Evolutionary conservation across 2,797 vertebrate species (phyloP), one percentile per base, ranked within the genome.

Genomic region (Carapus acus): DNA sequence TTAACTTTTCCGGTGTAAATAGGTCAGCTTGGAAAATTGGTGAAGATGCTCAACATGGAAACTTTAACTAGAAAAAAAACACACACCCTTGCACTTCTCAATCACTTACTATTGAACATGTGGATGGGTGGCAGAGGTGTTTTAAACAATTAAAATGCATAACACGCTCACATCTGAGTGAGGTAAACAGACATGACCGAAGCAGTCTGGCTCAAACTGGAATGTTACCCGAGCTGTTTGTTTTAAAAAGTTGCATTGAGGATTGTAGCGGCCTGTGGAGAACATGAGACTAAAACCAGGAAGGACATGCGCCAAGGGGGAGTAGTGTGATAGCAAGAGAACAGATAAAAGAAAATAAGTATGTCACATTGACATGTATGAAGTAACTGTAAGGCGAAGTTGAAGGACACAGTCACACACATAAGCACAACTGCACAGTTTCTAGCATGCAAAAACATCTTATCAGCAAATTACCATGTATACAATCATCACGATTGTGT

Each of bases 1-100:
- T 65, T 58, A 52, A 69, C 74, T 49, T 40, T 65, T 64, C 54
- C 51, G 55, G 61, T 63, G 34, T 58, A 56, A 79, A 83, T 54
- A 43, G 69, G 36, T 66, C 63, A 18, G 76, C 73, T 51, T 21
- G 38, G 15, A 19, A 27, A 27, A 67, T 73, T 20, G 62, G 66
- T 67, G 61, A 49, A 61, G 50, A 24, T 51, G 62, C 57, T 51
- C 73, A 67, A 29, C n/a, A 22, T 57, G 76, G 74, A 75, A 75
- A 79, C 50, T 12, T 1, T 62, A 54, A 42, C 40, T 21, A 18
- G n/a, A n/a, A n/a, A n/a, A n/a, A n/a, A 12, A 38, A 27, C 27
- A 16, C 36, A 43, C n/a, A 54, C 57, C 17, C 16, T n/a, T 50
- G 55, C 54, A 14, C 51, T 8, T 58, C 14, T 43, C 49, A 20